Evolutionary conservation across 2,888 invertebrate species (phyloP), one percentile per base, ranked within the genome.

Genomic region (Coronaproctus castanopsis): DNA sequence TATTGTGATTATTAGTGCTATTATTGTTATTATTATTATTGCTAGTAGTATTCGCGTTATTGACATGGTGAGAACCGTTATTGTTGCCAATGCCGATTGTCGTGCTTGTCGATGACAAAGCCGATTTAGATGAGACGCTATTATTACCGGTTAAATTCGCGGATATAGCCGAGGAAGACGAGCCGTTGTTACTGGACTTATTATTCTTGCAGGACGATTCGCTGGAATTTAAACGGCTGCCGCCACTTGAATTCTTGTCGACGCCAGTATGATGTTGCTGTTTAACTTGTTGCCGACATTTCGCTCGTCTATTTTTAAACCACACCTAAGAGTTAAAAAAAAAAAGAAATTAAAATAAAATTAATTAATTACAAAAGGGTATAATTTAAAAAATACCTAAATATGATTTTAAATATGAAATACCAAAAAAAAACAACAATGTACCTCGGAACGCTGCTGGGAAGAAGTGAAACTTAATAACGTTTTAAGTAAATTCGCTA

Each of bases 281-380:
- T 65, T 77, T 77, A 64, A 75, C 78, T 68, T 80, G 80, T 68
- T 82, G 82, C 58, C 82, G 74, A 66, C 81, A 81, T 71, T 83
- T 83, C 59, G 82, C 83, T 62, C 83, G 71, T 52, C 82, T 74
- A 69, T 83, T 83, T 70, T 83, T 83, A 72, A 83, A 83, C 83
- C 82, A 83, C 36, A 82, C 82, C 81, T 82, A 69, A 24, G 71
- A 69, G 61, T 58, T 64, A 57, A 62, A 61, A 52, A 59, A 51
- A 63, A 59, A 64, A 19, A 52, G 21, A 49, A 56, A 48, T 3
- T 50, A 10, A 1, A 49, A 2, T 18, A 49, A 49, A 49, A 49
- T 49, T 49, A n/a, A n/a, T 49, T 49, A n/a, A 49, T 49, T 49
- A 18, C 50, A 49, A 19, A n/a, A 48, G 49, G 49, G n/a, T 48